Conservation (phyloP, 30 jellyfish, hydroid and myxozoan species). For the Cassiopea andromeda region DNA sequence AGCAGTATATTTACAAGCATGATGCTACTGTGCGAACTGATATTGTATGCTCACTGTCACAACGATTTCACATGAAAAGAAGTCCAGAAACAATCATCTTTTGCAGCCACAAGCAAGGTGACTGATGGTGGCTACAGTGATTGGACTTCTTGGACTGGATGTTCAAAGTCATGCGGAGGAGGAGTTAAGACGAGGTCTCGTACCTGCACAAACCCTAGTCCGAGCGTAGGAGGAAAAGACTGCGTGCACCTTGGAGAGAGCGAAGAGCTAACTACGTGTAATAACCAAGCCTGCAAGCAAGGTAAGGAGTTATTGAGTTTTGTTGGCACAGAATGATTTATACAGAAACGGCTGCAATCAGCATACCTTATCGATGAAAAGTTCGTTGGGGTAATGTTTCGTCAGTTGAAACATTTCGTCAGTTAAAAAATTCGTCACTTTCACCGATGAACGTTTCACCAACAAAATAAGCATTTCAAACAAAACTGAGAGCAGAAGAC, state of each 20-base stretch:
- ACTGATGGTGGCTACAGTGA: conserved; percentile 83
- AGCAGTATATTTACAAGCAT: no score
- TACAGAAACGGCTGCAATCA: no score
- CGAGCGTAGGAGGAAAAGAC: conserved; percentile 81
- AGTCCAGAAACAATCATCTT: no score
- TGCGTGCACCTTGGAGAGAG: conserved; percentile 80
- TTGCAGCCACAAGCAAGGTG: neutral
- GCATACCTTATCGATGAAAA: no score
- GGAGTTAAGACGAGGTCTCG: conserved; percentile 73
- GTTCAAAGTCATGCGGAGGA: conserved; percentile 87
- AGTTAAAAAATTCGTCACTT: no score
- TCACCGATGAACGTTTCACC: no score
- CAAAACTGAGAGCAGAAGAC: no score
- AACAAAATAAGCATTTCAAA: no score
- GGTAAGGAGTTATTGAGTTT: conserved; percentile 46
- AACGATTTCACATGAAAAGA: neutral
- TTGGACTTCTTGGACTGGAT: conserved; percentile 81
- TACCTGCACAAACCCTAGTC: conserved; percentile 87
- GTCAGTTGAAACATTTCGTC: no score
- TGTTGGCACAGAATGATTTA: neutral
- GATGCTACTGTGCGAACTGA: no score
- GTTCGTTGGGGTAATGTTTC: no score
- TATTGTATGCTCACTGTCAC: no score
- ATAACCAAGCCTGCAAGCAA: conserved; percentile 69
- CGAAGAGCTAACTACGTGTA: conserved; percentile 62